Base-by-base conservation (phyloP, 1,140 invertebrate genomes). In the Drosophila lacertosa region DNA sequence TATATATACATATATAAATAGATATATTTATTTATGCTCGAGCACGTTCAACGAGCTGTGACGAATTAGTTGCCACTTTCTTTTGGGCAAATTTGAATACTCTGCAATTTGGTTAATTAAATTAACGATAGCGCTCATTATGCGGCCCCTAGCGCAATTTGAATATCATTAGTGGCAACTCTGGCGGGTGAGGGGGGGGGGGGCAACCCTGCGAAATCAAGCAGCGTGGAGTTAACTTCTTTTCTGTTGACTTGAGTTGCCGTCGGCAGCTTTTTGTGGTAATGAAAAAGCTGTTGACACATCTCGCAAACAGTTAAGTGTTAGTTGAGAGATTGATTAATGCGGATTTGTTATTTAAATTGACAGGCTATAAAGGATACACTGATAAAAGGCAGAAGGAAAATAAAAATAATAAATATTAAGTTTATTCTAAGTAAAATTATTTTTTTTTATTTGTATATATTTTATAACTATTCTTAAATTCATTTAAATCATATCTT, bases 81-180 rank as follows among this genome's bases (percentile, higher is more conserved):
- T 47, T 47, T 35, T 35, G 7, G 6, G 51, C 57, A 55, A 55
- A 70, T 70, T 70, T 70, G 60, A 70, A 70, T 70, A 65, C 37
- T 18, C 33, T 11, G 50, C 20, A 65, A 65, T 70, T 70, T 57
- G 53, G 20, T 22, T 70, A 65, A 57, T 70, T 65, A 55, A 65
- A 58, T 65, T 65, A 70, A 70, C 44, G 42, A 16, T 15, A 44
- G 22, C 13, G 20, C 33, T 64, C 22, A 22, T 67, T 64, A 64
- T 29, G 26, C 26, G 7, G 6, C 20, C 7, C 33, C n/a, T 32
- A 55, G 22, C 44, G 15, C 42, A 70, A 70, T 70, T 70, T 70
- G 53, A 70, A 65, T 70, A 66, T 65, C 35, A 58, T 70, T 50
- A 65, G 35, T 15, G 22, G 29, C 24, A 32, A 13, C 9, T 4